Base-by-base conservation (phyloP, 1,140 invertebrate species). In the Calliphora vicina region DNA sequence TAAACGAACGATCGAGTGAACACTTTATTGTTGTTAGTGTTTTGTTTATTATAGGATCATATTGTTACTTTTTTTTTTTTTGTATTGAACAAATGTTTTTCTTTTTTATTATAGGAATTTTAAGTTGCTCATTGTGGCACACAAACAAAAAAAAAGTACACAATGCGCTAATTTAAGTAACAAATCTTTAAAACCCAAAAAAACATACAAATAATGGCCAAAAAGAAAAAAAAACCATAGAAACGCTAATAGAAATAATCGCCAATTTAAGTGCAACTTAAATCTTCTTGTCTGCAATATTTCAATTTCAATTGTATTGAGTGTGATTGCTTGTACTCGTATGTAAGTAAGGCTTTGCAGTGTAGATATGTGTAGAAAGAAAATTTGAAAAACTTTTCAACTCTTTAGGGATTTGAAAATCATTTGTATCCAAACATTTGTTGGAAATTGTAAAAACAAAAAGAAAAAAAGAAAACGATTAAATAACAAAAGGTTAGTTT, bases 401-500 rank as follows among this genome's bases (percentile, higher is more conserved):
- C 1, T 45, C 57, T 57, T 81, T 61, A 67, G 45, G 45, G 57
- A 61, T 71, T 73, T 73, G 45, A 82, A 73, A 12, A 73, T n/a
- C 9, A 71, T 78, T 67, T 5, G n/a, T 61, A 83, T n/a, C 27
- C 67, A 15, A 50, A 71, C 27, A 42, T 5, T 35, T 72, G 61
- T 43, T 45, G 29, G 23, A 43, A 72, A 82, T 10, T 42, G 20
- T 43, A 57, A 82, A 27, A 78, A 45, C 20, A 71, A 80, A 80
- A 43, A 50, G 6, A 23, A 67, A 42, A 8, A 20, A 57, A 61
- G 29, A 27, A 20, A 57, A 35, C 20, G 15, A 29, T 26, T 25
- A 74, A 42, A 80, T 80, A 76, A n/a, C 74, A 80, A 80, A 80
- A 80, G 82, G 76, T 83, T 83, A 80, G 50, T 80, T 43, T 78